Evolutionary conservation across 2,113 vertebrate species (phyloP).

Genomic region (Hoplias malabaricus): DNA sequence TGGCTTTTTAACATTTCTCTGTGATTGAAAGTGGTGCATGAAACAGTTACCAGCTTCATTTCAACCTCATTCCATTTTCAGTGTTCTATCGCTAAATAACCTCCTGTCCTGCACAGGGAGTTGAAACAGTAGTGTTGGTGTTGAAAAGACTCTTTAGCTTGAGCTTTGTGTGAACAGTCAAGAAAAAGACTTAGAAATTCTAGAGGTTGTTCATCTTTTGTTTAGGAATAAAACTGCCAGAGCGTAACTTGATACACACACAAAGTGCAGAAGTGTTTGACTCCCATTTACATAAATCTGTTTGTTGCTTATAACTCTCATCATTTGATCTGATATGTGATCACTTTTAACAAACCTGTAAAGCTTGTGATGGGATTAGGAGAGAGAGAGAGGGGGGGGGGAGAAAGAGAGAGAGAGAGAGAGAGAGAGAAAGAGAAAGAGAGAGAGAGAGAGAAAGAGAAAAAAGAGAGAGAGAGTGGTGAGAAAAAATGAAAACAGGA

Average conservation of each 20-base stretch:
- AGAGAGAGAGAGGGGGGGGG: constrained; percentile 4
- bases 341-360: constrained; percentile 7
- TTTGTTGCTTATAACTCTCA: too few relatives aligned
- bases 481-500: neutral
- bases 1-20: neutral
- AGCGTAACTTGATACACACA: neutral
- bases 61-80: neutral
- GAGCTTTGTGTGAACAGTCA: neutral
- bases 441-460: constrained; percentile 3
- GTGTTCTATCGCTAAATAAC: neutral
- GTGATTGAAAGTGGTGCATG: neutral
- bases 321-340: too few relatives aligned
- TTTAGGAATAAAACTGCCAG: neutral
- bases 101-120: neutral
- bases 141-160: neutral
- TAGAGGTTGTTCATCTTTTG: neutral
- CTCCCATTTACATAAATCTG: too few relatives aligned
- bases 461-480: constrained; percentile 16
- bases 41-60: neutral
- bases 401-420: constrained; percentile 34
- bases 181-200: neutral
- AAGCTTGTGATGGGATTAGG: too few relatives aligned
- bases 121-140: neutral
- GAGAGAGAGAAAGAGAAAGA: neutral
- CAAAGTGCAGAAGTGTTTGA: neutral